These are phyloP conservation scores for Megaceryle torquata DNA, from an alignment of 2,113 vertebrate genomes.

Conservation along the genomic window DNA sequence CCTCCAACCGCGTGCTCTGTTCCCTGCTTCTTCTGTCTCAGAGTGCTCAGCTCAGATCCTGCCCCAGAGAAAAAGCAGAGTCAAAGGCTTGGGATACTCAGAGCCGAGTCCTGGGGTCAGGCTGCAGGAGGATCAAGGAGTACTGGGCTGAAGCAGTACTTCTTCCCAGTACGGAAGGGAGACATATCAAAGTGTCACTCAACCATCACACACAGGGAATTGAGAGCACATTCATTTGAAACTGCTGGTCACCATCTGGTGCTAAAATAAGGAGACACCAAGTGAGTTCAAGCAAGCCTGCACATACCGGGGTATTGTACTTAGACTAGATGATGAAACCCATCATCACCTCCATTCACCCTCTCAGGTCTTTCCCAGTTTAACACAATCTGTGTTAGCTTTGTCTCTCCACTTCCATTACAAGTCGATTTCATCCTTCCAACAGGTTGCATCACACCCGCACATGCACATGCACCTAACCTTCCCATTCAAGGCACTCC, in stretches of 20 bases:
- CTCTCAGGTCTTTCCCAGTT: neutral
- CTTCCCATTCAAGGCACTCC: neutral
- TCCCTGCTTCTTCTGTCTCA: constrained; percentile 60
- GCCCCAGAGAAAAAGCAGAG: constrained; percentile 54
- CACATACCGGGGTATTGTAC: neutral
- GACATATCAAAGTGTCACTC: neutral
- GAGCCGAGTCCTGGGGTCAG: neutral
- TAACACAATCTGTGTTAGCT: neutral
- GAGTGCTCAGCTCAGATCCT: constrained; percentile 58
- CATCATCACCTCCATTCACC: neutral
- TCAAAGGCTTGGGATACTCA: constrained; percentile 39
- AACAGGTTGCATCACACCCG: neutral
- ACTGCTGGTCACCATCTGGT: constrained; percentile 4
- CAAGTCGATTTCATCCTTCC: neutral
- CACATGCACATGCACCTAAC: neutral
- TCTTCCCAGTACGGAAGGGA: neutral
- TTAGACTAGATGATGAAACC: neutral
- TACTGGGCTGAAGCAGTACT: neutral
- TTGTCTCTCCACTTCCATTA: neutral
- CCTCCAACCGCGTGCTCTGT: constrained; percentile 36
- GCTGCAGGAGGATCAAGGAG: neutral
- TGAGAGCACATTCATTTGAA: neutral
- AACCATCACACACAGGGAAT: neutral
- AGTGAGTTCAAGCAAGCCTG: neutral
- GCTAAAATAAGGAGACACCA: neutral